Base-by-base conservation (phyloP, 2,113 vertebrate species). In the Cyprinodon variegatus region DNA sequence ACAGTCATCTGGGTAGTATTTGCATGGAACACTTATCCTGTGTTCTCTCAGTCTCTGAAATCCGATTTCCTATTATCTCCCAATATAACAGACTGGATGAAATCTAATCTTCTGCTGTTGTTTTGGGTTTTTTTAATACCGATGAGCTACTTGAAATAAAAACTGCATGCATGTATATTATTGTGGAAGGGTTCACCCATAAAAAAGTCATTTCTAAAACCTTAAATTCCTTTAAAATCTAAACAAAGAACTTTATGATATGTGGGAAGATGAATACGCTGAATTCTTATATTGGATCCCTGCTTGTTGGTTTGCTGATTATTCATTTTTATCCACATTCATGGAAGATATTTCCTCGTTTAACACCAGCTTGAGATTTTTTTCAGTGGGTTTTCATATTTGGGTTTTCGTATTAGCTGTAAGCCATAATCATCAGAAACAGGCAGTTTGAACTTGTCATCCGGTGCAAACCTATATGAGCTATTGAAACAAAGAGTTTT, bases 241-340 rank as follows among this genome's bases (percentile, higher is more conserved):
- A 68, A 72, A 76, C 72, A 78, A 65, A 78, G 72, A 36, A 74
- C 65, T 65, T 61, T 78, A 78, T 40, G 59, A 69, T 65, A 46
- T 82, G 80, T 46, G 38, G 45, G 20, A 86, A 83, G 86, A 85
- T 83, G 68, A 88, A 87, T 77, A 75, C 75, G 74, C 80, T 77
- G 67, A 77, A 61, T 63, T 72, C 74, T 78, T 75, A 17, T 53
- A 65, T 41, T 76, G 85, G 53, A 69, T 78, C 29, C 62, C 12
- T 11, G 67, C 74, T 81, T 90, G 85, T 88, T 90, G 82, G 67
- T 88, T 90, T 86, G 81, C 80, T 82, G 80, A 81, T 91, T 84
- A 83, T 90, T 86, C 86, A 83, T 89, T 88, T 86, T 74, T 76
- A 78, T 70, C 65, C 73, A 65, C 65, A 82, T 74, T 76, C 83